Base-by-base conservation (phyloP, 2,113 vertebrate genomes). In the Rhineura floridana region DNA sequence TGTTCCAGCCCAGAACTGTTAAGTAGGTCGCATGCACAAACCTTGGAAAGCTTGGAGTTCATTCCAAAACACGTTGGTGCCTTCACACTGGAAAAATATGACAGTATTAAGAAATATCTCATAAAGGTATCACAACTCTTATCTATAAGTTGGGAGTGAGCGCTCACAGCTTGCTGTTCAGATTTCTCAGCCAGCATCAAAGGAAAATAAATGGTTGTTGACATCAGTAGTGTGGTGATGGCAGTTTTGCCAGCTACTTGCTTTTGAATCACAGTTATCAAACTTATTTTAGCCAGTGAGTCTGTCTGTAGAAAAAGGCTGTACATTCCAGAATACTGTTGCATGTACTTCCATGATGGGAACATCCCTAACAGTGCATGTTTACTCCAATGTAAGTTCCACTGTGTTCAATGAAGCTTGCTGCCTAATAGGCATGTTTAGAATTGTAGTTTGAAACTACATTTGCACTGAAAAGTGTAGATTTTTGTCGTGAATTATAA, bases 11-110 rank as follows among this genome's bases (percentile, higher is more conserved):
- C 96, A 1, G 97, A 98, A 93, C 88, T 97, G 69, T 4, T 98
- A 93, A 99, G 98, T 91, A 97, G 96, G 28, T 98, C 98, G 39
- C 98, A 98, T 90, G 98, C 97, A 91, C 98, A 97, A 89, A 98
- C 97, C 13, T 96, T 99, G 93, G 99, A 99, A 96, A 97, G 98
- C 90, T 96, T 99, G 95, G 99, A 99, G 93, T 97, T 98, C 88
- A 98, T 99, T 95, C 99, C 98, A 23, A 98, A 98, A 86, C 98
- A 98, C 36, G 85, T 88, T 1, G 98, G 98, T 23, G 97, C 96
- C 55, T 97, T 99, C 92, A 98, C 97, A 42, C 92, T 98, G 94
- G 98, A 99, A 91, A 97, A 98, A 94, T 99, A 98, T 2, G 95
- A 98, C 86, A 94, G 93, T 88, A 97, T 99, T 87, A 98, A 95